phyloP scores from a whole-genome alignment of 2,113 vertebrate species.

The Phyllostomus hastatus region DNA sequence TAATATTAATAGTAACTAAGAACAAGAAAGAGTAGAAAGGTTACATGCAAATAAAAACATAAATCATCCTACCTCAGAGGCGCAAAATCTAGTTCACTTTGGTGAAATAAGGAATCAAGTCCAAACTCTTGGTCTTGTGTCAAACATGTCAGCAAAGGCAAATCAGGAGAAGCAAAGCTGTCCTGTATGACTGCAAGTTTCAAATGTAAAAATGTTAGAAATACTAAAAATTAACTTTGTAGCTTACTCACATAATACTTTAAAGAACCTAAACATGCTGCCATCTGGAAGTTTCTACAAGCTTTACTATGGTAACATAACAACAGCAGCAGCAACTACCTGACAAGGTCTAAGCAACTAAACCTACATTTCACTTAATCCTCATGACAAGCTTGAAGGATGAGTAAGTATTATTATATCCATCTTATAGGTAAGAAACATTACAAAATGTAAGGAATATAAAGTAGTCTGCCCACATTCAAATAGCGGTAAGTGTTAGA shows the following conservation, averaged over 20 bases:
- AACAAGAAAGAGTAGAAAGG: slow-evolving; percentile 15
- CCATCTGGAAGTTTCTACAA: slow-evolving; percentile 27
- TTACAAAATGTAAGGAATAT: slow-evolving; percentile 5
- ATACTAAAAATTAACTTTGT: neutral
- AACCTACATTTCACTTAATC: neutral
- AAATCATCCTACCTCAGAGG: slow-evolving; percentile 87
- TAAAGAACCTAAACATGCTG: slow-evolving; percentile 29
- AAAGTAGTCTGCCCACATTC: neutral
- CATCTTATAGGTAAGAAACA: neutral
- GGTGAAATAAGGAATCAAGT: slow-evolving; percentile 83
- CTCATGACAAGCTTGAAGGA: neutral
- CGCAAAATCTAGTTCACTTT: slow-evolving; percentile 85
- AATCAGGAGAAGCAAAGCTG: slow-evolving; percentile 82
- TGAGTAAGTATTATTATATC: neutral
- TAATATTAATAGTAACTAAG: slow-evolving; percentile 23
- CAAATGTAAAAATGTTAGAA: slow-evolving; percentile 41
- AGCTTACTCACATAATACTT: slow-evolving; percentile 29
- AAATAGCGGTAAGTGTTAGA: neutral
- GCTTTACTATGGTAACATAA: neutral
- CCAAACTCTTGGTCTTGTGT: slow-evolving; percentile 72
- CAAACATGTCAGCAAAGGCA: slow-evolving; percentile 80
- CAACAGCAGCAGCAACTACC: neutral
- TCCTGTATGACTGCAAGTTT: slow-evolving; percentile 84
- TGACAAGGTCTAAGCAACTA: neutral
- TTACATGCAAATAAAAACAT: slow-evolving; percentile 17